These are phyloP conservation scores for Pterocles burchelli DNA, from an alignment of 2,113 vertebrate species.

Conservation along the genomic window DNA sequence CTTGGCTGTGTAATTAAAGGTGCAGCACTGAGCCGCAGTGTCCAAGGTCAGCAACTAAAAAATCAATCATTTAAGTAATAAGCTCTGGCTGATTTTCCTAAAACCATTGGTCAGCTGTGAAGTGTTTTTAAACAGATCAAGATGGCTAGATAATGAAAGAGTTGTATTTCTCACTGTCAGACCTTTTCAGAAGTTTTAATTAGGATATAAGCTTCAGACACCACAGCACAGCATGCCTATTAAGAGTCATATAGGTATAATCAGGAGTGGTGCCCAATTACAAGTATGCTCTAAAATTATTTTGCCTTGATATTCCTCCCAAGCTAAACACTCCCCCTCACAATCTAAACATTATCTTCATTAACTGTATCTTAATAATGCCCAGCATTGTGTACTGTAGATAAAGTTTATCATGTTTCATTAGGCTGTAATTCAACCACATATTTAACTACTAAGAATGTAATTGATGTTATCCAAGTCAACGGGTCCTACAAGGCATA, in stretches of 20 bases:
- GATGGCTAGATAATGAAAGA: slow-evolving; percentile 4
- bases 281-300: not conserved
- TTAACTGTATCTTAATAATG: not conserved
- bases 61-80: slow-evolving; percentile 46
- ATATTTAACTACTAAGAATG: not conserved
- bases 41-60: slow-evolving; percentile 51
- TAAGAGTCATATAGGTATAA: not conserved
- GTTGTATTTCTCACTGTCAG: not conserved
- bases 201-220: slow-evolving; percentile 8
- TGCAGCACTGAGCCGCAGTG: not conserved
- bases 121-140: slow-evolving; percentile 7
- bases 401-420: not conserved
- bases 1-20: slow-evolving; percentile 45
- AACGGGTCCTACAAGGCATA: not conserved
- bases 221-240: not conserved
- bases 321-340: not conserved
- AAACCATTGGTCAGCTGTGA: not conserved
- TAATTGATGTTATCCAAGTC: not conserved
- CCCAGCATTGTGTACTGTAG: not conserved
- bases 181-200: slow-evolving; percentile 40
- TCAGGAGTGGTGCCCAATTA: not conserved
- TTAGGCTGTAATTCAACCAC: not conserved
- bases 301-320: not conserved
- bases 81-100: slow-evolving; percentile 6
- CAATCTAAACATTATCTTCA: not conserved